Evolutionary conservation across 2,888 invertebrate species (phyloP).

Genomic region (Polymixis lichenea): DNA sequence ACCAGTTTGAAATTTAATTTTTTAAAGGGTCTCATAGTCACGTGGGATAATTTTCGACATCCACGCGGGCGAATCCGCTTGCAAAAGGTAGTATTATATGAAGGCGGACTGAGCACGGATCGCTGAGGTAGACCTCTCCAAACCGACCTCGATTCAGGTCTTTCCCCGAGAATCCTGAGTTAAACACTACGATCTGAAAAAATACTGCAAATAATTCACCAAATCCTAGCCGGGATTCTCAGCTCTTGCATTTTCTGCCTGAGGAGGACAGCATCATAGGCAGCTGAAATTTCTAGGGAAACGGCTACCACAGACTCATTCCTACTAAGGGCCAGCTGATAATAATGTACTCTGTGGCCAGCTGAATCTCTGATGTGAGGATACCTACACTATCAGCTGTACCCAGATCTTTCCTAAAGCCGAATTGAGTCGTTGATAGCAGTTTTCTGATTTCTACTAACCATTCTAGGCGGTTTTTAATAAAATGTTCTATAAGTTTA

Average conservation of each 20-base stretch:
- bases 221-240: constrained; percentile 2
- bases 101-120: too few relatives aligned
- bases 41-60: too few relatives aligned
- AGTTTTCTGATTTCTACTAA: neutral
- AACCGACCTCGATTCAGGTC: neutral
- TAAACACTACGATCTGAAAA: neutral
- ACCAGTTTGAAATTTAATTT: constrained; percentile 6
- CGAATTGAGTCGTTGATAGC: neutral
- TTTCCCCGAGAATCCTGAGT: neutral
- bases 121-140: neutral
- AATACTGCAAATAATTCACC: neutral
- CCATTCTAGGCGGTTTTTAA: neutral
- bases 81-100: too few relatives aligned
- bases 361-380: too few relatives aligned
- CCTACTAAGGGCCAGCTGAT: too few relatives aligned
- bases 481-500: neutral
- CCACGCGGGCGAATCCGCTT: too few relatives aligned
- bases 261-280: too few relatives aligned
- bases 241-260: neutral
- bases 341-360: too few relatives aligned
- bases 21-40: neutral
- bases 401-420: neutral
- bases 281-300: too few relatives aligned
- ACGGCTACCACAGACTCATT: too few relatives aligned
- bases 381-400: neutral